Evolutionary conservation across 2,888 invertebrate genomes (phyloP), one percentile per base, ranked within the genome.

Genomic region (Aricia artaxerxes): DNA sequence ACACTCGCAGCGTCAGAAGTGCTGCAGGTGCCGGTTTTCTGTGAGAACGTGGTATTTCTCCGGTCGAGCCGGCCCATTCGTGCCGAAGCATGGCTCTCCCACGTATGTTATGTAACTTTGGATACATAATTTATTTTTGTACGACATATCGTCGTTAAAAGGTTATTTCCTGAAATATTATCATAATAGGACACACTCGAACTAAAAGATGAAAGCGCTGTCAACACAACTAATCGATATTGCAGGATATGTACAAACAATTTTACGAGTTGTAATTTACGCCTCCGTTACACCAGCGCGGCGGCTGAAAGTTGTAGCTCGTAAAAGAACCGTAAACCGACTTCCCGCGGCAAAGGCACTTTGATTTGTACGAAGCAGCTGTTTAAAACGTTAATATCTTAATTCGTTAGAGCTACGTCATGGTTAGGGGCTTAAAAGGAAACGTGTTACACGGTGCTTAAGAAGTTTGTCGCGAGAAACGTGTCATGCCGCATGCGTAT

Each of bases 281-380:
- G 60, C 44, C 77, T 38, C 31, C 44, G 44, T n/a, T 69, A 75
- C 38, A 77, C 79, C 80, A 86, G 84, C 85, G 86, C 77, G 53
- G 86, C 84, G 87, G 87, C 90, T 89, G 88, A 90, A 91, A 90
- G 90, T 90, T 90, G 90, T 90, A 86, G 88, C 87, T 87, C 92
- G 90, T 93, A 94, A 94, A 94, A 92, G 84, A 86, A 87, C 87
- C 91, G 88, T 94, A 93, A 94, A 94, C 87, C 87, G 83, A 89
- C 87, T 88, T 85, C 84, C 86, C 86, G 88, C 69, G 69, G 69
- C 69, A 88, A 87, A 88, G 88, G 85, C 89, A 87, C 92, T 93
- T 94, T 94, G 94, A 94, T 94, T 94, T 94, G 94, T 94, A 90
- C 89, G 84, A 86, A 91, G 88, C 94, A 94, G 94, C 94, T 94